Percentiles rank a stretch among this genome's conserved stretches.
These are phyloP conservation scores for Vidua macroura DNA, from an alignment of 2,113 vertebrate genomes.

Conservation along the genomic window DNA sequence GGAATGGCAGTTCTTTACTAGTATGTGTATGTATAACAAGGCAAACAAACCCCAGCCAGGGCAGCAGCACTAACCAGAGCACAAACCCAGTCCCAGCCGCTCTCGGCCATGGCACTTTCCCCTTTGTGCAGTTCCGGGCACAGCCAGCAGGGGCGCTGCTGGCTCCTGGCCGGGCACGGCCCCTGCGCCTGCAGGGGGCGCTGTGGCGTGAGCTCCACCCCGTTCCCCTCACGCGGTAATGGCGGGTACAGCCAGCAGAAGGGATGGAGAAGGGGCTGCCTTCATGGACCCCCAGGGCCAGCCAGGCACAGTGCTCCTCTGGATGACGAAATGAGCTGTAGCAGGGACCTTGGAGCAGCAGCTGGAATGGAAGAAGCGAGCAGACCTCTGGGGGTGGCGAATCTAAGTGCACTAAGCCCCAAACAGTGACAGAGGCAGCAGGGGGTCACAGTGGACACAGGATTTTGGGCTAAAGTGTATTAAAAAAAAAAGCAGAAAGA, in stretches of 20 bases:
- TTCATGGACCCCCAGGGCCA: neutral
- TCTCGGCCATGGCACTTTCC: too few relatives aligned
- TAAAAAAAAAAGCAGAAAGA: neutral
- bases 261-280: neutral
- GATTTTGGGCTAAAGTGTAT: neutral
- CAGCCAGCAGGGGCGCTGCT: neutral
- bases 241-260: neutral
- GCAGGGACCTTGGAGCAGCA: neutral
- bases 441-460: rapidly evolving
- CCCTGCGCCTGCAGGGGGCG: neutral
- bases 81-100: too few relatives aligned
- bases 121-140: too few relatives aligned
- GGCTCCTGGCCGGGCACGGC: neutral
- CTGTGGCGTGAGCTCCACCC: neutral
- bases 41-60: too few relatives aligned
- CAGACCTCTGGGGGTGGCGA: rapidly evolving
- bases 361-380: too few relatives aligned
- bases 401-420: neutral
- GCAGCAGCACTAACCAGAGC: too few relatives aligned
- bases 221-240: neutral
- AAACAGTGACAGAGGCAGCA: too few relatives aligned
- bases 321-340: neutral
- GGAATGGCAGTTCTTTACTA: neutral
- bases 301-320: rapidly evolving
- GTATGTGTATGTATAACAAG: too few relatives aligned